Base-by-base conservation (phyloP, 2,113 vertebrate species). In the Euleptes europaea region DNA sequence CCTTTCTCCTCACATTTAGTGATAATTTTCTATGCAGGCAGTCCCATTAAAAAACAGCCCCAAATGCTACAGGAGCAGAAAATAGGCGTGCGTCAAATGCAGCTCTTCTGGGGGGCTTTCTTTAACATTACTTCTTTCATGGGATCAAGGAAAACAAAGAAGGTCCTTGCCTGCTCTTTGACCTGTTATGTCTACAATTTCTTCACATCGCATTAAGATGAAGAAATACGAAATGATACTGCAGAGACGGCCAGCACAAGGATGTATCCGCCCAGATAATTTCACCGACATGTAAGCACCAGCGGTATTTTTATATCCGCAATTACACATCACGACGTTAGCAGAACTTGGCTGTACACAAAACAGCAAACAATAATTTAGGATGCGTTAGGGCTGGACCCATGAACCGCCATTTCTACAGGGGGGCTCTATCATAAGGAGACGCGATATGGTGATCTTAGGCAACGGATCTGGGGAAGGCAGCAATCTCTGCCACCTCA, bases 71-170 rank as follows among this genome's bases (percentile, higher is more conserved):
- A 92, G 89, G 92, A 92, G 77, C 17, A 19, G 12, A 71, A 51
- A 81, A 65, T 26, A 83, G 76, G 82, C 67, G 57, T 78, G 72
- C 79, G 54, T 10, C 35, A 65, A 87, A 92, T 74, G 23, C 65
- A 38, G 84, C 12, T 74, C 66, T 42, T 15, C 65, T 47, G 72
- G 69, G 44, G 4, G 60, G 60, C 72, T 83, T 88, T 84, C 8
- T 80, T 40, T 51, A 1, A 66, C 78, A 88, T 87, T 88, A 87
- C 1, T n/a, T 70, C 67, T 86, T 0, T 28, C 90, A 88, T 0
- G 0, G 72, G 91, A 82, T 84, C 85, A 88, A 92, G 91, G 21
- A 88, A 33, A 67, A 86, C 42, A 87, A 38, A 63, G 69, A 0
- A 86, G 4, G 67, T 89, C 91, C 76, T 83, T 60, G 19, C n/a